Conservation (phyloP, 2,888 invertebrate genomes). For the Callimorpha dominula region DNA sequence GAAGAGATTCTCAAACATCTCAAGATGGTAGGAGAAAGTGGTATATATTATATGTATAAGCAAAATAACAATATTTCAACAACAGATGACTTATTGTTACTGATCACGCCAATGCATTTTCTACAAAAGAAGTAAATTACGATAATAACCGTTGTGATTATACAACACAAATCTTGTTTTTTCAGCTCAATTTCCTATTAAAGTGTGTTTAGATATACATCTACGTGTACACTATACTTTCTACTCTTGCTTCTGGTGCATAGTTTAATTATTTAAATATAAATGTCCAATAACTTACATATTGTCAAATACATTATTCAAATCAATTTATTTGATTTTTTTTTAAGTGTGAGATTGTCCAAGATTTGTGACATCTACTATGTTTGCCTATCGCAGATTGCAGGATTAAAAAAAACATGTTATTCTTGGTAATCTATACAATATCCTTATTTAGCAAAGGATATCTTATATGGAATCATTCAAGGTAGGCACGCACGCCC, state of each 20-base stretch:
- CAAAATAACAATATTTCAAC: background rate
- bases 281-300: background rate
- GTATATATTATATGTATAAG: background rate
- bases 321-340: background rate
- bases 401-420: background rate
- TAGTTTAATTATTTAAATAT: background rate
- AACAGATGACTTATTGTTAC: background rate
- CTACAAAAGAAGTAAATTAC: background rate
- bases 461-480: constrained; percentile 9
- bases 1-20: background rate
- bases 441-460: constrained; percentile 8
- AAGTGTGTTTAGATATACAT: too few species aligned
- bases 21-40: background rate
- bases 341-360: background rate
- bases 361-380: background rate
- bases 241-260: background rate
- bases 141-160: background rate
- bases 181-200: background rate
- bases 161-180: background rate
- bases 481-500: constrained; percentile 11
- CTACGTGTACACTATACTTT: background rate
- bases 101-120: background rate
- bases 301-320: background rate
- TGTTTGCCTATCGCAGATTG: background rate
- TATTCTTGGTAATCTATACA: constrained; percentile 1